Conservation (phyloP, 2,888 invertebrate species). For the Agrotis exclamationis region DNA sequence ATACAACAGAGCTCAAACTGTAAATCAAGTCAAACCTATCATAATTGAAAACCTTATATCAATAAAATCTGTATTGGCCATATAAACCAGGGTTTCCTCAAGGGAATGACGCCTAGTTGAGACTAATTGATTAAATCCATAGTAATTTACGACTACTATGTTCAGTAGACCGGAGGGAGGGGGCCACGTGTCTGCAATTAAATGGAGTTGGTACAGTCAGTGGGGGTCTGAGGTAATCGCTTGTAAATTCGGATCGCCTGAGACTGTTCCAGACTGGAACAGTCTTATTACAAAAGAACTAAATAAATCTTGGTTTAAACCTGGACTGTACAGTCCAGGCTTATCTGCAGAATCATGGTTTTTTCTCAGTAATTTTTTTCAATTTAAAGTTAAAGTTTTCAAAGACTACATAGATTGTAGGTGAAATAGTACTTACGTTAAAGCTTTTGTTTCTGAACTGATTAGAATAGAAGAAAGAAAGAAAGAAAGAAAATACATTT, state of each 20-base stretch:
- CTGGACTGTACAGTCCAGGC: no score
- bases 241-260: background rate
- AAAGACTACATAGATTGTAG: no score
- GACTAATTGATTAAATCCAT: slow-evolving; percentile 44
- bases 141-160: slow-evolving; percentile 26
- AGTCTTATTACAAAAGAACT: no score
- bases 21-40: background rate
- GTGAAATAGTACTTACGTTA: no score
- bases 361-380: no score
- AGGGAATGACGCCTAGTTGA: slow-evolving; percentile 10
- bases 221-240: slow-evolving; percentile 5
- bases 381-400: no score
- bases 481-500: no score
- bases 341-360: no score
- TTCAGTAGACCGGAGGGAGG: slow-evolving; percentile 7
- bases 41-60: slow-evolving; percentile 14
- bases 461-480: no score
- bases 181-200: slow-evolving; percentile 17
- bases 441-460: no score
- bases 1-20: background rate
- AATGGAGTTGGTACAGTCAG: slow-evolving; percentile 12
- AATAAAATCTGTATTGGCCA: slow-evolving; percentile 25
- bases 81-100: background rate
- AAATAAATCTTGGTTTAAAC: no score
- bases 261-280: background rate